Percentiles rank a stretch among this genome's conserved stretches.
Conservation (phyloP, 2,797 vertebrate genomes). For the Sebastes matsubarae region DNA sequence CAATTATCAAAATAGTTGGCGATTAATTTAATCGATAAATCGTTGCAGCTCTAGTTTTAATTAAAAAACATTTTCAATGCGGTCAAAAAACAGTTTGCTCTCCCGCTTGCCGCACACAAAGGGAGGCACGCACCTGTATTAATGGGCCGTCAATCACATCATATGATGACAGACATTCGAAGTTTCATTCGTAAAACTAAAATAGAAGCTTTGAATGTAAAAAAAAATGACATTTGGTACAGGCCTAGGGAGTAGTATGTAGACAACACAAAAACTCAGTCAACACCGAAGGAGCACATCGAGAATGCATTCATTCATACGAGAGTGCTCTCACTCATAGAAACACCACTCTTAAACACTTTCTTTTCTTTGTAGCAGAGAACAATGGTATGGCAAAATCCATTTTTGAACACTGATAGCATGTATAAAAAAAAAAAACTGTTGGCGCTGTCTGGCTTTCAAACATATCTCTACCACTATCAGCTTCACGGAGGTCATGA, state of each 20-base stretch:
- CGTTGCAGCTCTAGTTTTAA: no score
- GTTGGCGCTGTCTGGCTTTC: background rate
- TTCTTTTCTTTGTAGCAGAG: background rate
- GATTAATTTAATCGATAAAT: no score
- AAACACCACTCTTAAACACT: background rate
- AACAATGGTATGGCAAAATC: conserved; percentile 14
- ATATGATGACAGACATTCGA: no score
- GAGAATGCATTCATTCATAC: background rate
- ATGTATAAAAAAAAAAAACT: background rate
- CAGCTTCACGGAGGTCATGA: conserved; percentile 9
- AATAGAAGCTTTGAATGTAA: background rate
- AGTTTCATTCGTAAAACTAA: no score
- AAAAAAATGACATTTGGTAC: background rate
- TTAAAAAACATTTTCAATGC: no score
- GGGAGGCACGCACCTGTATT: no score
- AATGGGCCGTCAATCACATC: no score
- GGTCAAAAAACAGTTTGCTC: no score
- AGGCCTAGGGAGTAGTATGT: no score
- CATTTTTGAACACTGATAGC: background rate
- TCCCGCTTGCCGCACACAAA: no score
- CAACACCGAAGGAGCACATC: background rate
- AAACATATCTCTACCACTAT: conserved; percentile 5
- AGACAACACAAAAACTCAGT: conserved; percentile 16
- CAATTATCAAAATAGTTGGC: no score
- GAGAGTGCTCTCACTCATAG: background rate